Evolutionary conservation across 2,113 vertebrate species (phyloP).

Genomic region (Stegostoma tigrinum): DNA sequence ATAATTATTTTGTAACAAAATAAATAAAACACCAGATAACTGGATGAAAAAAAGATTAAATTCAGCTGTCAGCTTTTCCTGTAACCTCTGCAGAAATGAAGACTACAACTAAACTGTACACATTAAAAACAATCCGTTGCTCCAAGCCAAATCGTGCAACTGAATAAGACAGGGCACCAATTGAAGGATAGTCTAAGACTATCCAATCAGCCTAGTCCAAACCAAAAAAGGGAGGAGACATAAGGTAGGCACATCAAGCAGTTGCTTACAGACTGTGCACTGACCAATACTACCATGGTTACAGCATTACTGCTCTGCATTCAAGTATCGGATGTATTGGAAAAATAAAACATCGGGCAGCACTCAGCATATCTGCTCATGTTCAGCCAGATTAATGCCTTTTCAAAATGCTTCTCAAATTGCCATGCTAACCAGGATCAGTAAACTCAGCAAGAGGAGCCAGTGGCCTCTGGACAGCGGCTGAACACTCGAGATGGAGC

Average conservation of each 20-base stretch:
- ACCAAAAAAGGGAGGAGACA: slow-evolving; percentile 13
- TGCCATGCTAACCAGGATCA: slow-evolving; percentile 7
- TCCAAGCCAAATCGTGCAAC: slow-evolving; percentile 13
- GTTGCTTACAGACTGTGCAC: slow-evolving; percentile 34
- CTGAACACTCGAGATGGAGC: background rate
- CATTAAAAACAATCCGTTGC: background rate
- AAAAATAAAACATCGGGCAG: background rate
- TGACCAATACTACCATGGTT: slow-evolving; percentile 30
- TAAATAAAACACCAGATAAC: slow-evolving; percentile 37
- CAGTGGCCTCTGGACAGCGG: background rate
- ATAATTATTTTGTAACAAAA: slow-evolving; percentile 38
- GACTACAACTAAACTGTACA: slow-evolving; percentile 34
- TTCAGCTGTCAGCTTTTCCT: slow-evolving; percentile 17
- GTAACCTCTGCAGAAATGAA: slow-evolving; percentile 32
- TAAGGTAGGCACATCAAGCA: slow-evolving; percentile 22
- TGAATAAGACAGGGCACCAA: slow-evolving; percentile 9
- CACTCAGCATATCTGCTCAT: background rate
- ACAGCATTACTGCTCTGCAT: slow-evolving; percentile 29
- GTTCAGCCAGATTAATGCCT: background rate
- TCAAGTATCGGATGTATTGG: slow-evolving; percentile 18
- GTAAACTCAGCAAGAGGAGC: background rate
- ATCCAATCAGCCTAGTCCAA: slow-evolving; percentile 28
- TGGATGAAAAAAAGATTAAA: slow-evolving; percentile 28
- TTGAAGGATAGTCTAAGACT: slow-evolving; percentile 17
- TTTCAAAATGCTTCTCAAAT: slow-evolving; percentile 13